Evolutionary conservation across 2,113 vertebrate genomes (phyloP).

Genomic region (Chiloscyllium plagiosum): DNA sequence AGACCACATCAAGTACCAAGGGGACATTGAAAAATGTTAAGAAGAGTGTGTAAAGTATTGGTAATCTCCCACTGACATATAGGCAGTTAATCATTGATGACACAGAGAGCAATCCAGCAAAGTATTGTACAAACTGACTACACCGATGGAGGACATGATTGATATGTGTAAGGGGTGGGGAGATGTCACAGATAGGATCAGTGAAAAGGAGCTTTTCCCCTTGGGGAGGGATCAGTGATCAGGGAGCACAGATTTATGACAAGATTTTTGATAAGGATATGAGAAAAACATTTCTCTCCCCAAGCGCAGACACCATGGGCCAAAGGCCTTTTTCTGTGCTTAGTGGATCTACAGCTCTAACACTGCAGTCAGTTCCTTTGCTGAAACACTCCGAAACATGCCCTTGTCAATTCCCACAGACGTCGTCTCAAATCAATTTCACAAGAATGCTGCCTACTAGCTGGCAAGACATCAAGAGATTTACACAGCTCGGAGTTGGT

Average conservation of each 20-base stretch:
- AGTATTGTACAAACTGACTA: no score
- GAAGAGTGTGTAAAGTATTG: neutral
- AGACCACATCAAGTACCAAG: neutral
- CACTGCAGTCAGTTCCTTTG: neutral
- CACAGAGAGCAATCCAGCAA: neutral
- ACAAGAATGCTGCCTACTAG: neutral
- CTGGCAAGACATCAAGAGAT: neutral
- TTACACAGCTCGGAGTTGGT: neutral
- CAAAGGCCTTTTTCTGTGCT: no score
- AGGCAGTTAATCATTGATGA: neutral
- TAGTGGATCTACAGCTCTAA: no score
- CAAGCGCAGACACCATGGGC: no score
- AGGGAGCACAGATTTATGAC: no score
- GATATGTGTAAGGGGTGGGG: no score
- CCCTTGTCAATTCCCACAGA: neutral
- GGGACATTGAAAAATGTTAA: neutral
- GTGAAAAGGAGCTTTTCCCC: no score
- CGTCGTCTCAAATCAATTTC: neutral
- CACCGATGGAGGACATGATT: no score
- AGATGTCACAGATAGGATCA: no score
- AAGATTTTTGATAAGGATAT: no score
- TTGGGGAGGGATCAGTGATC: no score
- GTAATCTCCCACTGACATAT: neutral
- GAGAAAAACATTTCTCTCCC: no score
- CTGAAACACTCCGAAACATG: neutral